These are phyloP conservation scores for Schizothorax lantsangensis DNA, from an alignment of 2,797 vertebrate species.

Conservation along the genomic window DNA sequence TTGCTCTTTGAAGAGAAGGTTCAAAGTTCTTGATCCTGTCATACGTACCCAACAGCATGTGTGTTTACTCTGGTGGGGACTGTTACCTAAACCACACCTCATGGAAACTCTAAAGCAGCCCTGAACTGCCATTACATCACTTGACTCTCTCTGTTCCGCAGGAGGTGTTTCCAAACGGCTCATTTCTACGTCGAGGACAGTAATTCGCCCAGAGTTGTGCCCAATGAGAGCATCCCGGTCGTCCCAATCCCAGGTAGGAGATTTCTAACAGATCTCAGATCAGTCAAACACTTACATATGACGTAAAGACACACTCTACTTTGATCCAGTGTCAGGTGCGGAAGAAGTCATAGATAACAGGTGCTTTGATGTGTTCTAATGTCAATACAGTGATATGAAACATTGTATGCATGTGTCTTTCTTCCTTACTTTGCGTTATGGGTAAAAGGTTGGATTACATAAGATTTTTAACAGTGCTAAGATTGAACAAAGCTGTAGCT, in stretches of 20 bases:
- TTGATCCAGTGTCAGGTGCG: neutral
- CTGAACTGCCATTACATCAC: neutral
- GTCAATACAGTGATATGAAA: neutral
- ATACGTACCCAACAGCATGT: slow-evolving; percentile 41
- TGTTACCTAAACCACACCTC: slow-evolving; percentile 42
- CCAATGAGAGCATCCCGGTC: slow-evolving; percentile 89
- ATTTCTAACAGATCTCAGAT: slow-evolving; percentile 17
- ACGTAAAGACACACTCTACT: neutral
- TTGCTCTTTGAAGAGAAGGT: slow-evolving; percentile 54
- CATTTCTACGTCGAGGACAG: slow-evolving; percentile 96
- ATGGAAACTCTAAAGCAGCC: slow-evolving; percentile 36
- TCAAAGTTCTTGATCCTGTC: slow-evolving; percentile 64
- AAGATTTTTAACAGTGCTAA: neutral
- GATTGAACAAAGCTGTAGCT: neutral
- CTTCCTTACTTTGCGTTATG: neutral
- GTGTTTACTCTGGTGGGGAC: slow-evolving; percentile 58
- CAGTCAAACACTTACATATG: neutral
- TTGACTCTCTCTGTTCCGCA: slow-evolving; percentile 64
- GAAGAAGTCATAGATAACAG: neutral
- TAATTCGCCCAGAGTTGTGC: slow-evolving; percentile 88
- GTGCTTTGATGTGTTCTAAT: neutral
- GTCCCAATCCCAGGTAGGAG: slow-evolving; percentile 91
- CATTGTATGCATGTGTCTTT: neutral
- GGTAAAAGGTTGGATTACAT: slow-evolving; percentile 7
- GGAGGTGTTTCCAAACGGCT: slow-evolving; percentile 95